phyloP scores from a whole-genome alignment of 30 jellyfish, hydroid and myxozoan species.

The Nemopilema nomurai region DNA sequence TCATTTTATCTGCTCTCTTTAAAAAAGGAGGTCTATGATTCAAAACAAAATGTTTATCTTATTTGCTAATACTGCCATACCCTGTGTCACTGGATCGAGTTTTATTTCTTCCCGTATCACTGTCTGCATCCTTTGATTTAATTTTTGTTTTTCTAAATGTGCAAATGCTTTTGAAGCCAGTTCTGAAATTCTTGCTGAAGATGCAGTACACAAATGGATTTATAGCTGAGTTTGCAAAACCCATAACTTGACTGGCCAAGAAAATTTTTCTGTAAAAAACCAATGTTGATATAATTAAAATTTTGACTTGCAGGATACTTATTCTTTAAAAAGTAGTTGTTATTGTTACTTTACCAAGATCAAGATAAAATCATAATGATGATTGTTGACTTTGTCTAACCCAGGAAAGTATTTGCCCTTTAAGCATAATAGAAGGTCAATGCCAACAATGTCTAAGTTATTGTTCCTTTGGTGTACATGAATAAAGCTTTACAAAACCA shows the following conservation, averaged over 20 bases:
- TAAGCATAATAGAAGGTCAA: too few relatives aligned
- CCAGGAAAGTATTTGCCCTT: too few relatives aligned
- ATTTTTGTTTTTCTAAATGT: constrained; percentile 13
- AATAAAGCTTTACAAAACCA: too few relatives aligned
- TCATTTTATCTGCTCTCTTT: too few relatives aligned
- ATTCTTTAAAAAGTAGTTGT: too few relatives aligned
- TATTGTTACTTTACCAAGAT: too few relatives aligned
- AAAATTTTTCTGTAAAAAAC: constrained; percentile 43
- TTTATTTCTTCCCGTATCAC: background rate
- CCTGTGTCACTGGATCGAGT: constrained; percentile 23
- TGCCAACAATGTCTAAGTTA: too few relatives aligned
- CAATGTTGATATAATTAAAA: background rate
- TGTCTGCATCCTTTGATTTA: background rate
- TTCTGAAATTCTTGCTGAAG: constrained; percentile 75
- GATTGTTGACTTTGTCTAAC: too few relatives aligned
- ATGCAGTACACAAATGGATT: constrained; percentile 75
- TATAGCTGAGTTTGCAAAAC: constrained; percentile 69
- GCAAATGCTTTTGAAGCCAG: constrained; percentile 48
- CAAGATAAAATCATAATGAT: too few relatives aligned
- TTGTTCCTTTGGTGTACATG: too few relatives aligned
- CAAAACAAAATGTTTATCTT: too few relatives aligned
- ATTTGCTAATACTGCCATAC: constrained; percentile 15
- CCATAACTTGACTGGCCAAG: constrained; percentile 51
- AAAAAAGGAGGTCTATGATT: too few relatives aligned
- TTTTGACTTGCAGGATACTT: background rate